phyloP scores from a whole-genome alignment of 1,140 invertebrate genomes.

The Zaprionus gabonicus region DNA sequence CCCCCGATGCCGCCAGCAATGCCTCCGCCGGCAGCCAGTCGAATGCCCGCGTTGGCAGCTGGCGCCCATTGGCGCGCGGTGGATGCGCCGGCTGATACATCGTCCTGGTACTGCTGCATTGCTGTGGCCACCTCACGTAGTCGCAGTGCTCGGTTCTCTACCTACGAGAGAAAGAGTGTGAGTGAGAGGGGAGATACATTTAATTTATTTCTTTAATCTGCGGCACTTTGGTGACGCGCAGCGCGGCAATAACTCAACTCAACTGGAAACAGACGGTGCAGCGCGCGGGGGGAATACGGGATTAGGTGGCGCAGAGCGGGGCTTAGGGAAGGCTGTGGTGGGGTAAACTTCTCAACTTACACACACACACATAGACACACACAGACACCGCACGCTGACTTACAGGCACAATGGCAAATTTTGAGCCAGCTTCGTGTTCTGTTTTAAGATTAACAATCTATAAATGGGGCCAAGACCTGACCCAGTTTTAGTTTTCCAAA shows the following conservation, averaged over 20 bases:
- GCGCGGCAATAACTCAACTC: conserved; percentile 69
- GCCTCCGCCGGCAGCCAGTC: conserved; percentile 11
- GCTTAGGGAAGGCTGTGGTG: background rate
- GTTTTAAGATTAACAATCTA: conserved; percentile 62
- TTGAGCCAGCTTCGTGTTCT: conserved; percentile 17
- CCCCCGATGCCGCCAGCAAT: conserved; percentile 37
- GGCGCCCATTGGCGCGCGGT: conserved; percentile 68
- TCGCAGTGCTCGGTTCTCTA: conserved; percentile 89
- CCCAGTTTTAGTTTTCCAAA: conserved; percentile 46
- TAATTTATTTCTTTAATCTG: conserved; percentile 82
- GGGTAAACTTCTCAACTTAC: background rate
- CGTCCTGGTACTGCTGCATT: conserved; percentile 84
- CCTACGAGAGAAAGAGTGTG: conserved; percentile 84
- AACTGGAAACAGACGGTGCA: conserved; percentile 44
- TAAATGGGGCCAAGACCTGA: conserved; percentile 56
- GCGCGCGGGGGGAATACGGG: background rate
- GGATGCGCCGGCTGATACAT: conserved; percentile 63
- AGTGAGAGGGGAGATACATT: conserved; percentile 34
- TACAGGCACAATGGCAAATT: conserved; percentile 1
- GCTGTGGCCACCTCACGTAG: conserved; percentile 86
- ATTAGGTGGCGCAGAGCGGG: background rate
- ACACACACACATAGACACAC: background rate
- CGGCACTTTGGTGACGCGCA: conserved; percentile 64
- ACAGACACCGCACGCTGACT: background rate
- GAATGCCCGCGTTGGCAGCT: conserved; percentile 49